A percentile compares a stretch with the other conserved stretches of the same genome.
phyloP scores from a whole-genome alignment of 2,888 invertebrate genomes.

The Hetaerina titia region DNA sequence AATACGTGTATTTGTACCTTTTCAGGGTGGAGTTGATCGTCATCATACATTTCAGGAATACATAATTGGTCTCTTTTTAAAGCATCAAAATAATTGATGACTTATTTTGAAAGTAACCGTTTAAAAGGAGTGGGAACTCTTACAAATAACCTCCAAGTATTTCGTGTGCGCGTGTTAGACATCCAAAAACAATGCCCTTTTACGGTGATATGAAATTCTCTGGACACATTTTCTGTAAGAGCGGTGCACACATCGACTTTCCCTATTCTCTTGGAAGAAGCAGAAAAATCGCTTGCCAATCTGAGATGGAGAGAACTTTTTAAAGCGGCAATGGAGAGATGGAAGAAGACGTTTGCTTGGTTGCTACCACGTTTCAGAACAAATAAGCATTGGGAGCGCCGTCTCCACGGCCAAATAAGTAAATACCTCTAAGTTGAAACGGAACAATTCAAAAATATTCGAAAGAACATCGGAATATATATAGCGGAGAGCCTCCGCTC shows the following conservation, averaged over 20 bases:
- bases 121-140: not conserved
- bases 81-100: too few species aligned
- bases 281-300: not conserved
- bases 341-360: not conserved
- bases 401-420: slow-evolving; percentile 47
- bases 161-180: not conserved
- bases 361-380: slow-evolving; percentile 5
- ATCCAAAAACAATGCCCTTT: not conserved
- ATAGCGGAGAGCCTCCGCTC: not conserved
- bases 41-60: too few species aligned
- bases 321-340: not conserved
- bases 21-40: too few species aligned
- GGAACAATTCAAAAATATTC: slow-evolving; percentile 34
- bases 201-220: not conserved
- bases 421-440: slow-evolving; percentile 26
- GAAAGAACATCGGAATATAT: not conserved
- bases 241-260: not conserved
- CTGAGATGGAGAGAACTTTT: not conserved
- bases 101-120: too few species aligned
- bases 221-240: not conserved
- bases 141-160: not conserved
- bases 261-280: not conserved
- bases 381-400: slow-evolving; percentile 16
- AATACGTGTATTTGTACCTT: too few species aligned
- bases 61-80: too few species aligned